Percentiles rank a stretch among this genome's conserved stretches.
Conservation (phyloP, 1,140 invertebrate species). For the Streblospio benedicti region DNA sequence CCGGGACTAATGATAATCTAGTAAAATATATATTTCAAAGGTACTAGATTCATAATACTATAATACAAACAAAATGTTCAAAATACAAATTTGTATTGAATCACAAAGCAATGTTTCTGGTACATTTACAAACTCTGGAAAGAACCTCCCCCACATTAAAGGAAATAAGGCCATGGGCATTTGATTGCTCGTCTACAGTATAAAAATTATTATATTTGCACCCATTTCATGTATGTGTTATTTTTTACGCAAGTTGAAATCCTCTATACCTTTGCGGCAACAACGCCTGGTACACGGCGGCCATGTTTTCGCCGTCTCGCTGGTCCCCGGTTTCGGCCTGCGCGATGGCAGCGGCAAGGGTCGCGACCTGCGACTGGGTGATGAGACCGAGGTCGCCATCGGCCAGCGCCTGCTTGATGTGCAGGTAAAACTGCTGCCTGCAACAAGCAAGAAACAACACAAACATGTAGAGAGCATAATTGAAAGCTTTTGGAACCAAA, state of each 20-base stretch:
- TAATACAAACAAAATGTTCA: too few relatives aligned
- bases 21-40: too few relatives aligned
- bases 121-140: too few relatives aligned
- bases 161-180: too few relatives aligned
- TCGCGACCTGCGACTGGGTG: not conserved
- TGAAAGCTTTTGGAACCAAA: too few relatives aligned
- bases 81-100: too few relatives aligned
- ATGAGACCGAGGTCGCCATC: slow-evolving; percentile 15
- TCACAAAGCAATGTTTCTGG: too few relatives aligned
- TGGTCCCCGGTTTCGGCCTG: not conserved
- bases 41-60: too few relatives aligned
- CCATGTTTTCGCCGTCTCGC: not conserved
- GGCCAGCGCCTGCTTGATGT: slow-evolving; percentile 62
- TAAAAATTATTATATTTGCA: too few relatives aligned
- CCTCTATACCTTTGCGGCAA: not conserved
- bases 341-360: not conserved
- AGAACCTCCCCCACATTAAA: too few relatives aligned
- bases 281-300: not conserved
- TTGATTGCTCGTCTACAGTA: too few relatives aligned
- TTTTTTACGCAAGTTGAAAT: not conserved
- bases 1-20: too few relatives aligned
- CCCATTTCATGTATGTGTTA: not conserved
- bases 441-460: slow-evolving; percentile 31
- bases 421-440: slow-evolving; percentile 73
- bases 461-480: not conserved